Base-by-base conservation (phyloP, 2,888 invertebrate species). In the Harpagoxenus sublaevis region DNA sequence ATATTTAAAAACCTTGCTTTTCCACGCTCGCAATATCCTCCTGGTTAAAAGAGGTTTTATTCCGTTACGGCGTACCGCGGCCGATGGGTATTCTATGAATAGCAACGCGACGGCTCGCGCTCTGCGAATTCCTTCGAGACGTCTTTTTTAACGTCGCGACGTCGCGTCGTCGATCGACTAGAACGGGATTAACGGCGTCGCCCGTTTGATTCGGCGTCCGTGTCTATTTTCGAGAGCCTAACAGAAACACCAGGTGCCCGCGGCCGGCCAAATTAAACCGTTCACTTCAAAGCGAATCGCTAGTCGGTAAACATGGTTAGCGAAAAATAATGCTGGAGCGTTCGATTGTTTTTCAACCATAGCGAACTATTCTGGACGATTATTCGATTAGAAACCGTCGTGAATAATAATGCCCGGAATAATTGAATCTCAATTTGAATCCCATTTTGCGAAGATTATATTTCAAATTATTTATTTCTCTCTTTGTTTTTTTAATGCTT, bases 91-190 rank as follows among this genome's bases (percentile, higher is more conserved):
- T 60, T 70, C 79, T 79, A 79, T 71, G 70, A 60, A 79, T 79
- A 79, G 83, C 74, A 53, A 28, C 45, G 77, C 45, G 55, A 55
- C 55, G 39, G 28, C 12, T 68, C 60, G 68, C 60, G 68, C 48
- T 9, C 48, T 9, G 68, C 79, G 42, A 48, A 73, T 73, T 70
- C 51, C 51, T 55, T 6, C 57, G 65, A 79, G 53, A 31, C 48
- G 65, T 39, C 75, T 82, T 83, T 85, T 83, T 85, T 85, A 85
- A 77, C 83, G 63, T 71, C 77, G 83, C 77, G 85, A 77, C 83
- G 75, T 42, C 57, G 83, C 55, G 65, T 23, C 45, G 83, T 45
- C 53, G 73, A 68, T 71, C 68, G 68, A 53, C 68, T 60, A 62
- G 81, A 81, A 81, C 62, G 60, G 35, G 53, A 74, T 75, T 60